Evolutionary conservation across 2,797 vertebrate species (phyloP), one percentile per base, ranked within the genome.

Genomic region (Bradypus variegatus): DNA sequence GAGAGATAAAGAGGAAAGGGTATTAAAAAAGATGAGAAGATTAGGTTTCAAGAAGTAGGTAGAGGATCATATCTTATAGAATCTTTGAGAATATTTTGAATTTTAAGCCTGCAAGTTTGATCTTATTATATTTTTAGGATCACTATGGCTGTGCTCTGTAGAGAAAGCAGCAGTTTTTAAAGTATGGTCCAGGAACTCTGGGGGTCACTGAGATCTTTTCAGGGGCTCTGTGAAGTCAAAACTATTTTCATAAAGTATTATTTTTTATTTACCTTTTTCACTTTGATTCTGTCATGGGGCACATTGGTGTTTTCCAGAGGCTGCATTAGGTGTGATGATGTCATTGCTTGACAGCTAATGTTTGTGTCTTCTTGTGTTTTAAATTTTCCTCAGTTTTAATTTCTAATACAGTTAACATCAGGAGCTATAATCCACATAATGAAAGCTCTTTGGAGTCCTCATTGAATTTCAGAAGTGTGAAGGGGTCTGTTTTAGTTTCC

Each of bases 301-400:
- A 13, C 64, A 67, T 2, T 78, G 21, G n/a, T 48, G 33, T 82
- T 94, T 80, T 92, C 58, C 78, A 33, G 18, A 70, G 45, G 73
- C 81, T 87, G 0, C n/a, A 50, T 79, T 2, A 29, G 55, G 2
- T 38, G 13, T 88, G 23, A 19, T 89, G 33, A 69, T 87, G 12
- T 29, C 8, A 8, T 64, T 60, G 23, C 10, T 93, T 81, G 55
- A 81, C 38, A 90, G 38, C 76, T 92, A 64, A 55, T 53, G 41
- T 86, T 18, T 92, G 3, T 87, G 1, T 91, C 3, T 89, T 76
- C 53, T 85, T 93, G 23, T 33, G 12, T 89, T 91, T 77, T 78
- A 86, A 90, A 55, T 82, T 18, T 88, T 81, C 77, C 31, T 89
- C 25, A 7, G 36, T 88, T 95, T 93, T 92, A 76, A 89, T 93